Evolutionary conservation across 1,140 invertebrate species (phyloP).

Genomic region (Hylaeus anthracinus): DNA sequence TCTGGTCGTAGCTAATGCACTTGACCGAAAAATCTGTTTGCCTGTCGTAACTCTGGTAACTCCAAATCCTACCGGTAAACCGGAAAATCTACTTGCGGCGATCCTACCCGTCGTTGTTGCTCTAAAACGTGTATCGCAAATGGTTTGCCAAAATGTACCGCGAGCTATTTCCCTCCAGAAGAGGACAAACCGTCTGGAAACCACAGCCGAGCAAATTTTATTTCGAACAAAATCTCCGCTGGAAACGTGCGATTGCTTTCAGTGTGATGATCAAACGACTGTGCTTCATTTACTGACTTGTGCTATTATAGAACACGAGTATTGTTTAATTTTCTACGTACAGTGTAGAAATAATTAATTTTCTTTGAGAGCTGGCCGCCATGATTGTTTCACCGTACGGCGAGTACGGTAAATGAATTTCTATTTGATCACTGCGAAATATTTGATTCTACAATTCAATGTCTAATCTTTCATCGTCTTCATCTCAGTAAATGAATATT

Average conservation of each 20-base stretch:
- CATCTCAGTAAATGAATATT: too few relatives aligned
- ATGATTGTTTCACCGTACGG: too few relatives aligned
- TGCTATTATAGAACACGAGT: not conserved
- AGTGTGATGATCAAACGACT: not conserved
- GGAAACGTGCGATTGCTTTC: not conserved
- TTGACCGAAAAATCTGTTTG: constrained; percentile 50
- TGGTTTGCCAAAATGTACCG: not conserved
- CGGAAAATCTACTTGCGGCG: not conserved
- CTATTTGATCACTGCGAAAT: too few relatives aligned
- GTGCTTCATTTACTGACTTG: not conserved
- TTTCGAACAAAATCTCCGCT: too few relatives aligned
- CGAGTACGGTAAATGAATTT: too few relatives aligned
- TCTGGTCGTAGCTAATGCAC: constrained; percentile 20
- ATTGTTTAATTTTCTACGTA: not conserved
- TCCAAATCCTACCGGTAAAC: constrained; percentile 11
- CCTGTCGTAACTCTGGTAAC: not conserved
- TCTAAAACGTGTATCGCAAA: not conserved
- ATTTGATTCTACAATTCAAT: too few relatives aligned
- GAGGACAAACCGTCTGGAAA: not conserved
- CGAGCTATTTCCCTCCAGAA: not conserved
- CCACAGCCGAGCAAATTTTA: too few relatives aligned
- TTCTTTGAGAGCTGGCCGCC: too few relatives aligned
- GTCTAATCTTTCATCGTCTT: too few relatives aligned
- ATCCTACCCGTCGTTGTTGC: too few relatives aligned
- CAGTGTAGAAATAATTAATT: too few relatives aligned